These are phyloP conservation scores for Hiodon tergisus DNA, from an alignment of 2,113 vertebrate genomes.

Conservation along the genomic window DNA sequence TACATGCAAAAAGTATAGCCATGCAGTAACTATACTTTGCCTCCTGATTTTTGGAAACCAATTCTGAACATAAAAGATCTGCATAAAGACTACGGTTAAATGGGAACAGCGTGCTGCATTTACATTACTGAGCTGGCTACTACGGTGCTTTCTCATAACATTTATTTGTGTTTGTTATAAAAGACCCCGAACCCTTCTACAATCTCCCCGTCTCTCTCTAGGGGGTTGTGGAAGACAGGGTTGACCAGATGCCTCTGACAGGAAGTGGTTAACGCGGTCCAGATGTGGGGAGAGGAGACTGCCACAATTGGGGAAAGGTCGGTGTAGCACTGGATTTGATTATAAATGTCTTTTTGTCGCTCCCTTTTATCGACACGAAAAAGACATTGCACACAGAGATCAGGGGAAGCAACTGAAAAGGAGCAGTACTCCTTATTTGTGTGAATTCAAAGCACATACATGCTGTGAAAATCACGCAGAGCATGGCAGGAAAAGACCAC, in stretches of 20 bases:
- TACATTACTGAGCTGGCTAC: neutral
- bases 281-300: conserved; percentile 56
- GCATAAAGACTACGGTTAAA: neutral
- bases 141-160: conserved; percentile 10
- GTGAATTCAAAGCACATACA: neutral
- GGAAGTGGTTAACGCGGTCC: conserved; percentile 64
- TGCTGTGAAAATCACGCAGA: too few relatives aligned
- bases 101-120: neutral
- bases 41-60: neutral
- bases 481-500: too few relatives aligned
- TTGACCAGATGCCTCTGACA: conserved; percentile 58
- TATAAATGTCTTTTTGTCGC: conserved; percentile 17
- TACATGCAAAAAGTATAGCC: neutral
- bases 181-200: conserved; percentile 32
- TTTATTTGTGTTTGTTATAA: conserved; percentile 31
- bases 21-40: neutral
- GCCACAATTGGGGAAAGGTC: conserved; percentile 45
- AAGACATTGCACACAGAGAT: neutral
- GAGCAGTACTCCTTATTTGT: too few relatives aligned
- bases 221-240: conserved; percentile 33
- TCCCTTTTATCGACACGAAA: too few relatives aligned
- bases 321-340: conserved; percentile 27
- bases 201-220: conserved; percentile 12
- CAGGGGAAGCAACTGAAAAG: neutral
- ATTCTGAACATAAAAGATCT: neutral